A percentile compares a stretch with the other conserved stretches of the same genome.
phyloP scores from a whole-genome alignment of 2,797 vertebrate species.

The Chaunax sp. region DNA sequence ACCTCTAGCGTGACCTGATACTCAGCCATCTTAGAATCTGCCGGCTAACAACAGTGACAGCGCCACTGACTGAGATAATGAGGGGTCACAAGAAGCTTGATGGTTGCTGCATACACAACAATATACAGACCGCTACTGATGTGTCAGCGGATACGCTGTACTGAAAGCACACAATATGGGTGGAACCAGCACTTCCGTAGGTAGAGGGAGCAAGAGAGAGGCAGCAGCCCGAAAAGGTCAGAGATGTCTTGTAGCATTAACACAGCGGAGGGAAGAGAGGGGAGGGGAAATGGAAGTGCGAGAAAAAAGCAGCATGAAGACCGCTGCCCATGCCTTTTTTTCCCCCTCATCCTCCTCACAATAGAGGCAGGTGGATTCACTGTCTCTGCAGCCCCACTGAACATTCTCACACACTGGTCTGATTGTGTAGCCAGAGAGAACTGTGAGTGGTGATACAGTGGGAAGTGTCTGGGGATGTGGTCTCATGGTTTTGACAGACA shows the following conservation, averaged over 20 bases:
- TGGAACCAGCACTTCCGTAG: background rate
- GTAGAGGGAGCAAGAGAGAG: background rate
- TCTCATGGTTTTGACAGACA: constrained; percentile 71
- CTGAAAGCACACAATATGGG: background rate
- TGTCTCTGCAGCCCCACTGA: constrained; percentile 54
- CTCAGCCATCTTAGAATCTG: constrained; percentile 64
- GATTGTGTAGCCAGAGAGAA: constrained; percentile 64
- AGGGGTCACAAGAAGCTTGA: constrained; percentile 49
- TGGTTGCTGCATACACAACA: constrained; percentile 28
- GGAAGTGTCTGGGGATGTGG: constrained; percentile 69
- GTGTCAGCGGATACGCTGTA: background rate
- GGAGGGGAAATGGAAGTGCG: constrained; percentile 14
- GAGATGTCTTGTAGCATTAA: constrained; percentile 29
- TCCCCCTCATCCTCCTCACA: constrained; percentile 35
- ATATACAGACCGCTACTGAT: constrained; percentile 12
- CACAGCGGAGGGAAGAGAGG: background rate
- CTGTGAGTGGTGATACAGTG: constrained; percentile 67
- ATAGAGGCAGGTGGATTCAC: constrained; percentile 60
- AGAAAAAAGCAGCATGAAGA: constrained; percentile 45
- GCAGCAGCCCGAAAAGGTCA: constrained; percentile 38
- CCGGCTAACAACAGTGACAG: constrained; percentile 34
- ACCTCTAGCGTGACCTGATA: constrained; percentile 43
- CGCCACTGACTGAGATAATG: constrained; percentile 33
- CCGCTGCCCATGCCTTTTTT: constrained; percentile 38
- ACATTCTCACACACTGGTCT: constrained; percentile 60